A percentile compares a stretch with the other conserved stretches of the same genome.
These are phyloP conservation scores for Macropodus opercularis DNA, from an alignment of 2,797 vertebrate genomes.

Conservation along the genomic window DNA sequence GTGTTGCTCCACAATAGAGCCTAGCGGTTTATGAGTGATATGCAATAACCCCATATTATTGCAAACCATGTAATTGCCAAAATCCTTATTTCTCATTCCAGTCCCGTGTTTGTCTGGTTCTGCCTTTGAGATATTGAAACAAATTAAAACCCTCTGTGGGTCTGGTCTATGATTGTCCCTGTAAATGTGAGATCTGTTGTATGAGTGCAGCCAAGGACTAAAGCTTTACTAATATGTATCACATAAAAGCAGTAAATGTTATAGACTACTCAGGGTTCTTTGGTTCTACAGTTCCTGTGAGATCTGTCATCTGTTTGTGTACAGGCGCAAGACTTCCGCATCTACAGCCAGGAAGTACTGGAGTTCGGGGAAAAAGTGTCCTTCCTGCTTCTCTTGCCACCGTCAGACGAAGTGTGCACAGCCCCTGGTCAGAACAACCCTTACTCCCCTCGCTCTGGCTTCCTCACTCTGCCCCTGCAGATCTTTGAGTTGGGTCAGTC, in stretches of 20 bases:
- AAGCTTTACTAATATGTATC: background rate
- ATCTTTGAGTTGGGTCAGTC: constrained; percentile 91
- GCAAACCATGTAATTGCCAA: constrained; percentile 14
- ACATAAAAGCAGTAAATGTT: background rate
- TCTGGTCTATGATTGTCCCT: background rate
- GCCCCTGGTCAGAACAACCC: constrained; percentile 91
- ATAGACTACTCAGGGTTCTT: background rate
- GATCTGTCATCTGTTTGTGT: constrained; percentile 21
- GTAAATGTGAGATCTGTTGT: constrained; percentile 13
- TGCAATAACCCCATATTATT: constrained; percentile 37
- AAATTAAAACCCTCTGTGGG: constrained; percentile 24
- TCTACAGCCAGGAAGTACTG: constrained; percentile 91
- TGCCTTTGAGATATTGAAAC: constrained; percentile 18
- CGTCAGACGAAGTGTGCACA: constrained; percentile 90
- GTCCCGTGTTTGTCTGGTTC: constrained; percentile 17
- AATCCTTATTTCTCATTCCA: constrained; percentile 25
- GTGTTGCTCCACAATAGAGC: constrained; percentile 18
- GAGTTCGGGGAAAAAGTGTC: constrained; percentile 91
- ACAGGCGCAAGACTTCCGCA: constrained; percentile 89
- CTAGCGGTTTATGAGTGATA: constrained; percentile 32
- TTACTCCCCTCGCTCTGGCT: constrained; percentile 86
- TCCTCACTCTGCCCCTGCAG: constrained; percentile 90
- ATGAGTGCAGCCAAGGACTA: background rate
- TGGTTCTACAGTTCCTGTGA: background rate
- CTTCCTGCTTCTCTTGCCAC: constrained; percentile 90